Evolutionary conservation across 1,140 invertebrate genomes (phyloP), one percentile per base, ranked within the genome.

Genomic region (Drosophila ogumai): DNA sequence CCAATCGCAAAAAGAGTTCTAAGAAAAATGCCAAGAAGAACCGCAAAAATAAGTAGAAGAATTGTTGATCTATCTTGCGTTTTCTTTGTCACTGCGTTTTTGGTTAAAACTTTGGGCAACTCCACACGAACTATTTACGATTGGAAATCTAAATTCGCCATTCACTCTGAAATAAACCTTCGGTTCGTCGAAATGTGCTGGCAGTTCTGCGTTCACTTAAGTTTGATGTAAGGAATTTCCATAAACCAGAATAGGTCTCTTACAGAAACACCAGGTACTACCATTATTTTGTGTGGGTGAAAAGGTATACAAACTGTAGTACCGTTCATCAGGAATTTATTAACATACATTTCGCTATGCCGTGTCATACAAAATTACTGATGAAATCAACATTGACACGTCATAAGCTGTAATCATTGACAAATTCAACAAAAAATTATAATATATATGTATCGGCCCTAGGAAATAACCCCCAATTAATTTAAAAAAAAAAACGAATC

Each of bases 21-120:
- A 76, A 74, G 60, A 75, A 66, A 36, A 67, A 43, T 55, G 64
- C 12, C 63, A 76, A 67, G 61, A 76, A 75, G 38, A 52, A 38
- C 17, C 60, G 71, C 38, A 69, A 68, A 12, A 60, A 50, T 15
- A 61, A 78, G 49, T 60, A 77, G 47, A n/a, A 10, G 0, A 25
- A 50, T 25, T n/a, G 9, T 17, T 19, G 10, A 8, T 36, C 13
- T 7, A 6, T 25, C 40, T 7, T 38, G 15, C 34, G 54, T n/a
- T 56, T 22, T 25, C 34, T 6, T 15, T 34, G 17, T 52, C 38
- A 25, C 19, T 25, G 34, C 34, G 52, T 38, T 55, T 25, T 4
- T 0, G 22, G 19, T 38, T 55, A 4, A n/a, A 10, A 15, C 9
- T 54, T 7, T 54, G 32, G 17, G 17, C 52, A 38, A 55, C 5